Conservation (phyloP, 2,113 vertebrate genomes). For the Axis porcinus region DNA sequence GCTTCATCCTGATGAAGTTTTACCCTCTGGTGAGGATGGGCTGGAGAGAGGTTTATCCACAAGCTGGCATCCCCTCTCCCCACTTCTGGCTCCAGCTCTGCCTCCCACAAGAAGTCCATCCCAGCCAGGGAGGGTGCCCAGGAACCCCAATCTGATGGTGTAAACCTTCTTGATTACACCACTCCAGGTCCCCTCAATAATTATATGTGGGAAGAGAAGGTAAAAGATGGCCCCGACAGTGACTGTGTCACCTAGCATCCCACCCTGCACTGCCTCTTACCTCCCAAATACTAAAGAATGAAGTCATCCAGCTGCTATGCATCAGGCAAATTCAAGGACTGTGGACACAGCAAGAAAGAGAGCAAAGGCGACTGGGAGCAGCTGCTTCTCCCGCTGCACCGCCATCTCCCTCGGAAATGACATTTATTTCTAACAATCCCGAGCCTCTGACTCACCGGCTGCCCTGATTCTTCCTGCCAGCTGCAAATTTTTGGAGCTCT, state of each 20-base stretch:
- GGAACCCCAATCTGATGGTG: rapidly evolving
- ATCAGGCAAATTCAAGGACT: background rate
- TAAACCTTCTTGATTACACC: background rate
- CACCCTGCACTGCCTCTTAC: background rate
- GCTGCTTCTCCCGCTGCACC: background rate
- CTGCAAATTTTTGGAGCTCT: background rate
- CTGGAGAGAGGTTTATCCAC: background rate
- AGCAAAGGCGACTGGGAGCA: background rate
- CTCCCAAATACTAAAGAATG: background rate
- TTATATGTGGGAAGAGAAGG: background rate
- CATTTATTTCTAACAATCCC: background rate
- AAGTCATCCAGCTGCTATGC: background rate
- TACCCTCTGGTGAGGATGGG: background rate
- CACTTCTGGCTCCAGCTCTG: background rate
- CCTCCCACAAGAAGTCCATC: background rate
- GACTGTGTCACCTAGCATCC: background rate
- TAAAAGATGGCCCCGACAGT: background rate
- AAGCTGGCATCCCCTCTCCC: background rate
- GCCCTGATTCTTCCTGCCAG: background rate
- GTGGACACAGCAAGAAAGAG: too few relatives aligned
- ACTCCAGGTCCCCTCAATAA: background rate
- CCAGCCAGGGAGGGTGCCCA: background rate
- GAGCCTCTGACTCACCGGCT: background rate
- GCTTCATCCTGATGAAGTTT: background rate
- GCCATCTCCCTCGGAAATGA: background rate